Evolutionary conservation across 2,888 invertebrate species (phyloP), one percentile per base, ranked within the genome.

Genomic region (Biston stratarius): DNA sequence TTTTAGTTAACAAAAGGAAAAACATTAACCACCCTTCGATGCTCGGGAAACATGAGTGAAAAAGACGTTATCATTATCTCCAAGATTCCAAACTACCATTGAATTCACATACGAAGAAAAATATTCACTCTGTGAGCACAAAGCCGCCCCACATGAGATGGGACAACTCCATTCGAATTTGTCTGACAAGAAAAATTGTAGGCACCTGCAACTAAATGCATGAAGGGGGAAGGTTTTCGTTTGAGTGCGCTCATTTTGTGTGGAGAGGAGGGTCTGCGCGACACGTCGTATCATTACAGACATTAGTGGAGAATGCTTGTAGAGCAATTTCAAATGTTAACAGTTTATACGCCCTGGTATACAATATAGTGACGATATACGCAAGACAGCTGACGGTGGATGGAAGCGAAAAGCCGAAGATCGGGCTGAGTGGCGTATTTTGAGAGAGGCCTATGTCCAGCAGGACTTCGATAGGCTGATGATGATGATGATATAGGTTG

Each of bases 121-220:
- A 66, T 63, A 71, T 73, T 68, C 68, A 69, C 57, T 61, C 52
- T 55, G 61, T 55, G 64, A 66, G 72, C 74, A 83, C 79, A 81
- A 78, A 83, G 81, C 82, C 79, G 77, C 71, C 69, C 74, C 73
- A 76, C 73, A 76, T 64, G 77, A 77, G 77, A 84, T 82, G 76
- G 84, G 67, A 60, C 62, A 58, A 44, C 87, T 87, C 84, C 76
- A 87, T 88, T 82, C 83, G 87, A 86, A 89, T 88, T 89, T 86
- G 89, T 87, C 86, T 83, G 85, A 80, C 83, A 88, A 90, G 91
- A 91, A 89, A 90, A 90, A 91, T 91, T 83, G 89, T 86, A 87
- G 85, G 86, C 90, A 91, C 90, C 92, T 92, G 92, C 92, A 91
- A 87, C 87, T 91, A 91, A 91, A 90, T 88, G 91, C 92, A 91